Percentiles rank a stretch among this genome's conserved stretches.
Conservation (phyloP, 2,888 invertebrate species). For the Agrenia bidenticulata region DNA sequence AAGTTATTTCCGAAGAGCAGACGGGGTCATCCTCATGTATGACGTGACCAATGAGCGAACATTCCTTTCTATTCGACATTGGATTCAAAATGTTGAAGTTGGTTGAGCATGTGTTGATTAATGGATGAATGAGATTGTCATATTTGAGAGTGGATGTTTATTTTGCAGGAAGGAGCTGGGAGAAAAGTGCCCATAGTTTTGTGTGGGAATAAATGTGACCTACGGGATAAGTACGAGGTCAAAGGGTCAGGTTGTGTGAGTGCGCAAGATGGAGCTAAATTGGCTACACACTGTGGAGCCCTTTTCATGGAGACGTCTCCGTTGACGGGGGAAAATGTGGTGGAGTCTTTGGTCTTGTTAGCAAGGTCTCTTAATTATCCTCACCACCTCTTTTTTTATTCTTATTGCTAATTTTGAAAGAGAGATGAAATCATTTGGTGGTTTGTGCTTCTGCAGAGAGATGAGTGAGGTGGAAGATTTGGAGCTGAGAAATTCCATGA, state of each 20-base stretch:
- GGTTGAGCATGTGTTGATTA: background rate
- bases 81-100: slow-evolving; percentile 63
- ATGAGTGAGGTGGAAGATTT: slow-evolving; percentile 57
- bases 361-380: slow-evolving; percentile 55
- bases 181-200: slow-evolving; percentile 62
- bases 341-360: slow-evolving; percentile 56
- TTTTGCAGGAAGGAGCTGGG: slow-evolving; percentile 60
- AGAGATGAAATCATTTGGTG: too few relatives aligned
- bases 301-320: slow-evolving; percentile 58
- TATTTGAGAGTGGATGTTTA: background rate
- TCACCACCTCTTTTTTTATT: background rate
- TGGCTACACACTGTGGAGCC: slow-evolving; percentile 57
- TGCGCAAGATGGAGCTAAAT: slow-evolving; percentile 57
- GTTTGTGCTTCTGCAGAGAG: slow-evolving; percentile 54
- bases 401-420: background rate
- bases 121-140: too few relatives aligned
- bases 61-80: slow-evolving; percentile 63
- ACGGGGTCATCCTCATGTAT: slow-evolving; percentile 64
- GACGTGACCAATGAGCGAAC: slow-evolving; percentile 64
- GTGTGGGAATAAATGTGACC: slow-evolving; percentile 64
- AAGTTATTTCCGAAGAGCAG: slow-evolving; percentile 65
- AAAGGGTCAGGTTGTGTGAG: slow-evolving; percentile 55
- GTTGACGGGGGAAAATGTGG: slow-evolving; percentile 57
- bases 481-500: slow-evolving; percentile 55
- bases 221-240: slow-evolving; percentile 56